A percentile compares a stretch with the other conserved stretches of the same genome.
Conservation (phyloP, 2,888 invertebrate genomes). For the Mythimna lalbum region DNA sequence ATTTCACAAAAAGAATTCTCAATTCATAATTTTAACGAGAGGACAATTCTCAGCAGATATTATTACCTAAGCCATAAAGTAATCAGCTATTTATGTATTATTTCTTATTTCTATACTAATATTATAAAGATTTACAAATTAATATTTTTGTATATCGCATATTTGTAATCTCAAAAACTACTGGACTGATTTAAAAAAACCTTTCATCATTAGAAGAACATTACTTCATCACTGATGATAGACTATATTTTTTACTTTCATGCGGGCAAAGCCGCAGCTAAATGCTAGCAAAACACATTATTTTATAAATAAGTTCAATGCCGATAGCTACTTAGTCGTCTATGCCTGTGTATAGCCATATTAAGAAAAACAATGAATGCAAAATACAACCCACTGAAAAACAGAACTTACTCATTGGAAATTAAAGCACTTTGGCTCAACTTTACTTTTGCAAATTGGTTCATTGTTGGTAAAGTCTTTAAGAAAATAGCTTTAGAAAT, state of each 20-base stretch:
- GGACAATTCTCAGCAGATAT: neutral
- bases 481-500: constrained; percentile 11
- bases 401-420: neutral
- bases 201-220: no score
- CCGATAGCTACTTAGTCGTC: neutral
- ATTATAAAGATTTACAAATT: no score
- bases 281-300: neutral
- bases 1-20: no score
- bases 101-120: no score
- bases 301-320: neutral
- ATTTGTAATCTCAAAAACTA: no score
- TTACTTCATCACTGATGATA: no score
- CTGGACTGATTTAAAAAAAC: no score
- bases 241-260: no score
- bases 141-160: no score
- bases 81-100: no score
- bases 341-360: neutral
- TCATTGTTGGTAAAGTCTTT: neutral
- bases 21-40: neutral
- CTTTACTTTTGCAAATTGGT: constrained; percentile 11
- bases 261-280: no score
- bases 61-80: neutral
- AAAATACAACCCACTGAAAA: constrained; percentile 5
- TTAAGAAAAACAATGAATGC: constrained; percentile 4
- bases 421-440: neutral